Evolutionary conservation across 2,888 invertebrate species (phyloP), one percentile per base, ranked within the genome.

Genomic region (Halictus quadricinctus): DNA sequence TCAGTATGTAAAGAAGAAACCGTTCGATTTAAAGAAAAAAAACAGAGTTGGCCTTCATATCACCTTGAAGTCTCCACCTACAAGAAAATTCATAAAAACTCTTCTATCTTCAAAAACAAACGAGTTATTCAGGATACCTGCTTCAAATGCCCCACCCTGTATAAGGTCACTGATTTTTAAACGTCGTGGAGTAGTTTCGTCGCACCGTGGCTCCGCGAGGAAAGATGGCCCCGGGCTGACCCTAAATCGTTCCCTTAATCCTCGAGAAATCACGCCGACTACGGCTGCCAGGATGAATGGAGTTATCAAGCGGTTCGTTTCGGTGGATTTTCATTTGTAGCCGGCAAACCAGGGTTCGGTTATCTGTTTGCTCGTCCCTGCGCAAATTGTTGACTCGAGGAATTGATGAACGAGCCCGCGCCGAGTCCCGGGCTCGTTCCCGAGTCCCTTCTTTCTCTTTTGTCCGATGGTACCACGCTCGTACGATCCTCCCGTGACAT

Each of bases 341-440:
- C 70, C 70, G 78, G 69, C 54, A 25, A 64, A 69, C 75, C 21
- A 46, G 54, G n/a, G 12, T 15, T 58, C 79, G 74, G 75, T 83
- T 83, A 87, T 87, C 81, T 89, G 84, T 89, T 89, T 88, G 83
- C 84, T 87, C 81, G 79, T 77, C 75, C 78, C 72, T 80, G 66
- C 66, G 72, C 69, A 84, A 69, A 88, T 87, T 87, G 85, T 90
- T 89, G 88, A 87, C 83, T 75, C 74, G 80, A 81, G 85, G 83
- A 89, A 90, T 90, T 84, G 88, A 88, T 73, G 83, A 87, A 74
- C 84, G 85, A 76, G n/a, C 77, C 76, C 58, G 48, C 0, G 5
- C 72, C 72, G 58, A 58, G 46, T 75, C 2, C 7, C 13, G 75
- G 36, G 41, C 3, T 60, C 25, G 10, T 25, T 69, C 25, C 36